Conservation (phyloP, 1,140 invertebrate genomes). For the Drosophila rhopaloa region DNA sequence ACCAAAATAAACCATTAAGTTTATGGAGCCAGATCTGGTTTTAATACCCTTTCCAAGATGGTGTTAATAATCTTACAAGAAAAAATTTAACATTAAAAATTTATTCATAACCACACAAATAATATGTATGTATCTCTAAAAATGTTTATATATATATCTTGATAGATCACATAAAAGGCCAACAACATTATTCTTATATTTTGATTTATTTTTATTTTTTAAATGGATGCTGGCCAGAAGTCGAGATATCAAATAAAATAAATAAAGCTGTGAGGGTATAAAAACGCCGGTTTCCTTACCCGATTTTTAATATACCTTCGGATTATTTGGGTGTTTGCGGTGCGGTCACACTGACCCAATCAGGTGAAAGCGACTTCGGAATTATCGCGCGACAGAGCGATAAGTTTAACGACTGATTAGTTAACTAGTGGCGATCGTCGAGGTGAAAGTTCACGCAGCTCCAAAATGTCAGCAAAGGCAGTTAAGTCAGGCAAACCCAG, state of each 20-base stretch:
- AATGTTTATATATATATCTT: too few relatives aligned
- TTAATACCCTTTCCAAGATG: not conserved
- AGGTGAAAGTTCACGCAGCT: conserved; percentile 70
- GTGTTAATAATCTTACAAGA: too few relatives aligned
- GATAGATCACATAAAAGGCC: too few relatives aligned
- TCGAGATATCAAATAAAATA: too few relatives aligned
- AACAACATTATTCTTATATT: too few relatives aligned
- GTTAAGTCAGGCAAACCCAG: conserved; percentile 57
- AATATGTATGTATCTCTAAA: too few relatives aligned
- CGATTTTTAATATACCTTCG: not conserved
- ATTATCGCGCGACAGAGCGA: conserved; percentile 31
- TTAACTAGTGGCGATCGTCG: conserved; percentile 46
- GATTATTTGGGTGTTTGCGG: not conserved
- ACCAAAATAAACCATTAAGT: not conserved
- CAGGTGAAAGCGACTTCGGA: conserved; percentile 64
- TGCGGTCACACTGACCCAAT: conserved; percentile 11
- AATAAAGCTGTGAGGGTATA: not conserved
- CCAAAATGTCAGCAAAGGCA: conserved; percentile 66
- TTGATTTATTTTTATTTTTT: too few relatives aligned
- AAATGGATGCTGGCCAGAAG: too few relatives aligned
- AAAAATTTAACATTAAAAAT: too few relatives aligned
- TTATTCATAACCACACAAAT: too few relatives aligned
- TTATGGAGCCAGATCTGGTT: not conserved
- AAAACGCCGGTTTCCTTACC: not conserved
- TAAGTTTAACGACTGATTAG: conserved; percentile 50